phyloP scores from a whole-genome alignment of 2,113 vertebrate species.

The Eira barbara region DNA sequence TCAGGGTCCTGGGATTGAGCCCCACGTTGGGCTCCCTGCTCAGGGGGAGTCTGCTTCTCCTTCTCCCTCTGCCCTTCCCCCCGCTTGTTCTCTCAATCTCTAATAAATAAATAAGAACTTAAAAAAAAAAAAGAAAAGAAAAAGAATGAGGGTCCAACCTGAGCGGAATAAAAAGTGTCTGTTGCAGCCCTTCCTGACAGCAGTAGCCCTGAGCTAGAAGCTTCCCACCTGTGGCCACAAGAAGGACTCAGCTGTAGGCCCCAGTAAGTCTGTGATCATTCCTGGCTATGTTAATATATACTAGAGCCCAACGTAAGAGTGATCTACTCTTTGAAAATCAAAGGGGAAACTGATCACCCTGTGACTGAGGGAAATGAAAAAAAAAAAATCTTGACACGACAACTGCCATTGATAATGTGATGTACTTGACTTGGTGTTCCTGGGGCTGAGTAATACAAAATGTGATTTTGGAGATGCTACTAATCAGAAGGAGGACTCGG shows the following conservation, averaged over 20 bases:
- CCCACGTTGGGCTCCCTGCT: background rate
- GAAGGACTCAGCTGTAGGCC: background rate
- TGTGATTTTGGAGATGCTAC: constrained; percentile 30
- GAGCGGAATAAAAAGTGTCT: background rate
- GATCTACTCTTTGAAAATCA: constrained; percentile 64
- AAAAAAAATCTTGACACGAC: background rate
- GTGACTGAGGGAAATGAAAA: background rate
- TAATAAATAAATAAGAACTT: no score
- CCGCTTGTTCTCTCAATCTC: no score
- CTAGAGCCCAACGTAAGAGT: background rate
- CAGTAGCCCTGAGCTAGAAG: background rate
- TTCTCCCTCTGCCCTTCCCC: no score
- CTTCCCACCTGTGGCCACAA: constrained; percentile 38
- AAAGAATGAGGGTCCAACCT: background rate
- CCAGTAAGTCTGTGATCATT: background rate
- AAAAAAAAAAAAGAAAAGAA: no score
- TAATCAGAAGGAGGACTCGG: background rate
- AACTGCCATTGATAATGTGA: constrained; percentile 29
- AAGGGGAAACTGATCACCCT: constrained; percentile 40
- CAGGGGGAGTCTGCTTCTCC: background rate
- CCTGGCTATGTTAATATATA: background rate
- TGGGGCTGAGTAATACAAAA: constrained; percentile 33
- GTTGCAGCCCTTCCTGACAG: background rate
- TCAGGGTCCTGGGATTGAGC: background rate
- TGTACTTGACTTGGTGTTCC: background rate